Percentiles rank a stretch among this genome's conserved stretches.
phyloP scores from a whole-genome alignment of 2,113 vertebrate species.

The Prunella himalayana region DNA sequence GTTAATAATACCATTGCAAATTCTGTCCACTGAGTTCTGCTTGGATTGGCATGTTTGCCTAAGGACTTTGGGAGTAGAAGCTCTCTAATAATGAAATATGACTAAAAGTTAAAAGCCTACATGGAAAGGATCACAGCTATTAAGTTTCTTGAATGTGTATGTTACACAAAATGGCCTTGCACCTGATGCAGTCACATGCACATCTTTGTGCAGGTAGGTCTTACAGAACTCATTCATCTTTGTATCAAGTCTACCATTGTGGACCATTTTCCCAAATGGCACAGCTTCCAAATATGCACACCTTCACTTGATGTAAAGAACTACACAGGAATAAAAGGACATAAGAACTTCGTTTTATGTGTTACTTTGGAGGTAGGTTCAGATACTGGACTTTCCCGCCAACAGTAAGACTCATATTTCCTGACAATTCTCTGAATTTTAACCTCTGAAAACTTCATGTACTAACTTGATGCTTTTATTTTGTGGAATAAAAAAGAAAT shows the following conservation, averaged over 20 bases:
- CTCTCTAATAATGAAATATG: not conserved
- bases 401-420: not conserved
- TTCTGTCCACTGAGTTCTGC: not conserved
- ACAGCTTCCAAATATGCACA: not conserved
- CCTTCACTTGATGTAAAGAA: not conserved
- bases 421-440: not conserved
- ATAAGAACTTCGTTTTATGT: not conserved
- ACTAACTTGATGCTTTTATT: not conserved
- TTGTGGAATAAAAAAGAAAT: not conserved
- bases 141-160: not conserved
- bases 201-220: not conserved
- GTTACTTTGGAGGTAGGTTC: not conserved
- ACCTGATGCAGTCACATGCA: not conserved
- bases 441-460: not conserved
- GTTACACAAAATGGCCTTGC: not conserved
- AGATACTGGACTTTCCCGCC: not conserved
- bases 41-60: not conserved
- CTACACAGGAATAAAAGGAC: not conserved
- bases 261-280: not conserved
- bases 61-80: not conserved
- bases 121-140: not conserved
- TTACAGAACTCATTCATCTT: not conserved
- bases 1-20: not conserved
- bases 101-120: slow-evolving; percentile 25
- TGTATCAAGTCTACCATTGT: not conserved